Evolutionary conservation across 2,888 invertebrate species (phyloP), one percentile per base, ranked within the genome.

Genomic region (Parnassius mnemosyne): DNA sequence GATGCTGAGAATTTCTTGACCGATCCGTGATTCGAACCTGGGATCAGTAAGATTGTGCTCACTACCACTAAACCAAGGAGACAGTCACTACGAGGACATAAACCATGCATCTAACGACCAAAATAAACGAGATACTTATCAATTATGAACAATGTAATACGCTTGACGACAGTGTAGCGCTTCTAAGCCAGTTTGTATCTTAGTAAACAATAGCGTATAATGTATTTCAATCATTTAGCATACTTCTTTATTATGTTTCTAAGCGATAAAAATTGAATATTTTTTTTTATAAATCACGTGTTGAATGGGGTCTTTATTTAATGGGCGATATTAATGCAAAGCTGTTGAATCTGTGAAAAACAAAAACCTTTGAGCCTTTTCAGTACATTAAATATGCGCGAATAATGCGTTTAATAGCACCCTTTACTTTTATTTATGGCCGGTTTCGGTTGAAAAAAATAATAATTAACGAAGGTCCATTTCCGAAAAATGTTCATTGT

Each of bases 341-440:
- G 85, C 87, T 85, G 84, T 85, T 84, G 82, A 83, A 84, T 80
- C 78, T 83, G 80, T 77, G 74, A 83, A 84, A 85, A 84, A 83
- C 79, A 78, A 79, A 86, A 85, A 81, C 82, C 85, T 81, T 88
- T 87, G 84, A 85, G 79, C 83, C 81, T 85, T 89, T 87, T 84
- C 85, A 86, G 88, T 87, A 88, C 85, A 90, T 89, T 89, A 89
- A 90, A 89, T 84, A 88, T 89, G 83, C 85, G 86, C 80, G 84
- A 87, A 87, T 89, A 89, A 89, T 89, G 86, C 87, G 86, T 87
- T 89, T 90, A 89, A 90, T 89, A 86, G 88, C 87, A 86, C 89
- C 89, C 86, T 88, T 89, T 85, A 88, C 84, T 78, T 83, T 86
- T 87, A 89, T 89, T 89, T 89, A 90, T 77, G 85, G 80, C 80